These are phyloP conservation scores for Schrankia costaestrigalis DNA, from an alignment of 2,888 invertebrate genomes.

Conservation along the genomic window DNA sequence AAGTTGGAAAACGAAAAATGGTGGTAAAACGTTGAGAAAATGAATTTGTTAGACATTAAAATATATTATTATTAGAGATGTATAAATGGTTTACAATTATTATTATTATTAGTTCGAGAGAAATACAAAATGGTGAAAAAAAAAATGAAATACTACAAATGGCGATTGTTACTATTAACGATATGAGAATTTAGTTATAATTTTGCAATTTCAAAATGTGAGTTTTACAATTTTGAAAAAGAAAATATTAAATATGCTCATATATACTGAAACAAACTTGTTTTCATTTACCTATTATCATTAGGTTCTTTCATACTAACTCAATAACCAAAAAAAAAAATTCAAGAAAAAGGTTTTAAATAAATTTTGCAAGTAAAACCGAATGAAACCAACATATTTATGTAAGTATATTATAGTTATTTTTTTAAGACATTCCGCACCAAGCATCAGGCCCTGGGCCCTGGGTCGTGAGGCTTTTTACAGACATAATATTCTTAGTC, in stretches of 20 bases:
- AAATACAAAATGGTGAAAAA: constrained; percentile 63
- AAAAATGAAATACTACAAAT: constrained; percentile 64
- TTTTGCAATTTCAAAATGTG: constrained; percentile 81
- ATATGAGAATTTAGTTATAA: constrained; percentile 81
- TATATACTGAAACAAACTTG: constrained; percentile 60
- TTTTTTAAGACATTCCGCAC: too few species aligned
- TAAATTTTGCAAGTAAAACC: too few species aligned
- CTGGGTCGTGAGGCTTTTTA: too few species aligned
- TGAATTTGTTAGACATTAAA: constrained; percentile 80
- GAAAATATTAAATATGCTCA: constrained; percentile 81
- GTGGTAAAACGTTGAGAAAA: constrained; percentile 73
- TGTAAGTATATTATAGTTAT: too few species aligned
- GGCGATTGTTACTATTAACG: constrained; percentile 80
- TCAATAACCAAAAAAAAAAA: too few species aligned
- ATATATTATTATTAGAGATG: constrained; percentile 80
- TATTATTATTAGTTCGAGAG: constrained; percentile 76
- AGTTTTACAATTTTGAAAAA: constrained; percentile 81
- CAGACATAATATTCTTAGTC: too few species aligned
- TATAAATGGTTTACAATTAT: constrained; percentile 79
- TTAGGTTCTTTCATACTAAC: too few species aligned
- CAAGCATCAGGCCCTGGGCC: too few species aligned
- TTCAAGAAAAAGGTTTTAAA: too few species aligned
- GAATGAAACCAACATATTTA: too few species aligned
- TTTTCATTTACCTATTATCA: too few species aligned
- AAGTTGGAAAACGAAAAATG: constrained; percentile 58